A percentile compares a stretch with the other conserved stretches of the same genome.
Conservation (phyloP, 2,113 vertebrate species). For the Plecotus auritus region DNA sequence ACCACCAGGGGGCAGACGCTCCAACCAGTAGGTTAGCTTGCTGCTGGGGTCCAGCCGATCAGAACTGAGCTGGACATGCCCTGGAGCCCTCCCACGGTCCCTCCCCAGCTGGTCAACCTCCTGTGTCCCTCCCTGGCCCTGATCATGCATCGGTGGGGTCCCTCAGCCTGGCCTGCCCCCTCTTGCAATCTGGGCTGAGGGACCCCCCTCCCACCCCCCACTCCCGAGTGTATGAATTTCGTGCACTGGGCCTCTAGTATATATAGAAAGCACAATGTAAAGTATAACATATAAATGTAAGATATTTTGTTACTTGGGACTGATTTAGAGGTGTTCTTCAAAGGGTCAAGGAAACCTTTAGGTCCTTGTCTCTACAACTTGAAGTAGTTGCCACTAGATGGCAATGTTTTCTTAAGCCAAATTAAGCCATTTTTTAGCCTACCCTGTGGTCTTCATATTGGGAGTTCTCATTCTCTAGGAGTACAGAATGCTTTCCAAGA, state of each 20-base stretch:
- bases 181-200: too few relatives aligned
- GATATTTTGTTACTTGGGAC: not conserved
- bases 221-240: too few relatives aligned
- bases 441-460: not conserved
- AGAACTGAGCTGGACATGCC: too few relatives aligned
- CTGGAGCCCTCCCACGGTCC: too few relatives aligned
- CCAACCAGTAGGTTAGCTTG: too few relatives aligned
- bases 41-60: too few relatives aligned
- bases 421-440: not conserved
- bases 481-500: not conserved
- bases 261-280: not conserved
- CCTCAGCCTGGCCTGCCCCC: too few relatives aligned
- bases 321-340: conserved; percentile 15
- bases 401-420: conserved; percentile 65
- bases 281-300: not conserved
- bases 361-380: conserved; percentile 38
- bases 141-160: too few relatives aligned
- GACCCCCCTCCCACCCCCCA: fast-evolving
- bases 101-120: too few relatives aligned
- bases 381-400: conserved; percentile 67
- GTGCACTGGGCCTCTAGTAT: not conserved
- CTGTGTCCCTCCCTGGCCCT: too few relatives aligned
- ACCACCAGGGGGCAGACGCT: too few relatives aligned
- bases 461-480: not conserved
- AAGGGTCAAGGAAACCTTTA: conserved; percentile 10